Evolutionary conservation across 2,113 vertebrate species (phyloP).

Genomic region (Dromiciops gliroides): DNA sequence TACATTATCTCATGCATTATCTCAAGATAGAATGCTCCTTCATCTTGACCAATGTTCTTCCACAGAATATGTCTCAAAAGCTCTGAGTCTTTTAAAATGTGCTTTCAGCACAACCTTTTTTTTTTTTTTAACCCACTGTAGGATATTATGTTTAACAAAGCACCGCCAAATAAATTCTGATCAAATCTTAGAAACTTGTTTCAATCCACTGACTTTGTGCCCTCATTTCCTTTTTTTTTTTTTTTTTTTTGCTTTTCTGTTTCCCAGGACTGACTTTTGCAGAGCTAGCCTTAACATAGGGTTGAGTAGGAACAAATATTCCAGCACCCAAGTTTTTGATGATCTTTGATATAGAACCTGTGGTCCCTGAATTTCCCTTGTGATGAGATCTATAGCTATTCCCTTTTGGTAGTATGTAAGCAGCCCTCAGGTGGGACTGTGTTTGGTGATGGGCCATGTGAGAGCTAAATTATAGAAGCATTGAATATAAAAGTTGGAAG

Average conservation of each 20-base stretch:
- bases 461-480: not conserved
- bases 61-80: conserved; percentile 34
- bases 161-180: conserved; percentile 24
- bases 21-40: conserved; percentile 7
- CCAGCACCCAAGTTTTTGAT: not conserved
- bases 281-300: not conserved
- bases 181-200: not conserved
- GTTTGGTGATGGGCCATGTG: not conserved
- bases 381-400: not conserved
- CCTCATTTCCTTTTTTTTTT: not conserved
- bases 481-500: not conserved
- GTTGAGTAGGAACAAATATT: not conserved
- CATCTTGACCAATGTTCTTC: conserved; percentile 44
- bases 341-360: not conserved
- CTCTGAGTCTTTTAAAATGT: conserved; percentile 41
- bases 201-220: not conserved
- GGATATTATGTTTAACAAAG: conserved; percentile 45
- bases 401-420: not conserved
- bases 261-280: not conserved
- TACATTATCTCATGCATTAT: conserved; percentile 41
- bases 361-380: not conserved
- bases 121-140: conserved; percentile 42
- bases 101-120: conserved; percentile 32
- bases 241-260: not conserved
- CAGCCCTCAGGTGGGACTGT: not conserved